Evolutionary conservation across 2,888 invertebrate species (phyloP).

Genomic region (Lissonota sp.): DNA sequence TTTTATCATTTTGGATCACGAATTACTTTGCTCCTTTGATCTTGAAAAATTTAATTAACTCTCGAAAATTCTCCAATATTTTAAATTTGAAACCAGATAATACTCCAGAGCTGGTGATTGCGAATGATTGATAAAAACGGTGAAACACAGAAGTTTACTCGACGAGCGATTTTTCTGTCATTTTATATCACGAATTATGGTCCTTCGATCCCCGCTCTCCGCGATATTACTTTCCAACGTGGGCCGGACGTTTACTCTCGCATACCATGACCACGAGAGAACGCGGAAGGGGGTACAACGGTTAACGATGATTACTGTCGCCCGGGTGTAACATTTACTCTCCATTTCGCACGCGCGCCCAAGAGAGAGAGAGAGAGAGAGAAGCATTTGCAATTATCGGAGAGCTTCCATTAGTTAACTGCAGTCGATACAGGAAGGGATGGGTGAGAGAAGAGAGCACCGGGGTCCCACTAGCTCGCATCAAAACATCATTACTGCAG

Average conservation of each 20-base stretch:
- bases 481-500: conserved; percentile 83
- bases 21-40: too few relatives aligned
- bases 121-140: background rate
- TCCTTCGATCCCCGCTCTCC: conserved; percentile 14
- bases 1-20: too few relatives aligned
- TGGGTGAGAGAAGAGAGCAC: conserved; percentile 43
- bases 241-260: conserved; percentile 18
- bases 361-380: conserved; percentile 61
- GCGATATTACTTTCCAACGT: conserved; percentile 60
- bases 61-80: too few relatives aligned
- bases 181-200: conserved; percentile 31
- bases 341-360: conserved; percentile 64
- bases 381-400: conserved; percentile 82
- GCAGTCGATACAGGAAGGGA: conserved; percentile 78
- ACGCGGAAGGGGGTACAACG: conserved; percentile 35
- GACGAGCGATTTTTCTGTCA: conserved; percentile 9
- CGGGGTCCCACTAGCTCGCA: conserved; percentile 73
- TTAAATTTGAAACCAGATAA: too few relatives aligned
- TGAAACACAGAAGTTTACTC: conserved; percentile 7
- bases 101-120: too few relatives aligned
- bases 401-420: conserved; percentile 83
- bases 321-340: conserved; percentile 79
- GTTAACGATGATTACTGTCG: conserved; percentile 82
- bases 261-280: conserved; percentile 15
- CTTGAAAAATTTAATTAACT: too few relatives aligned